A percentile compares a stretch with the other conserved stretches of the same genome.
These are phyloP conservation scores for Stramonita haemastoma DNA, from an alignment of 2,888 invertebrate species.

Conservation along the genomic window DNA sequence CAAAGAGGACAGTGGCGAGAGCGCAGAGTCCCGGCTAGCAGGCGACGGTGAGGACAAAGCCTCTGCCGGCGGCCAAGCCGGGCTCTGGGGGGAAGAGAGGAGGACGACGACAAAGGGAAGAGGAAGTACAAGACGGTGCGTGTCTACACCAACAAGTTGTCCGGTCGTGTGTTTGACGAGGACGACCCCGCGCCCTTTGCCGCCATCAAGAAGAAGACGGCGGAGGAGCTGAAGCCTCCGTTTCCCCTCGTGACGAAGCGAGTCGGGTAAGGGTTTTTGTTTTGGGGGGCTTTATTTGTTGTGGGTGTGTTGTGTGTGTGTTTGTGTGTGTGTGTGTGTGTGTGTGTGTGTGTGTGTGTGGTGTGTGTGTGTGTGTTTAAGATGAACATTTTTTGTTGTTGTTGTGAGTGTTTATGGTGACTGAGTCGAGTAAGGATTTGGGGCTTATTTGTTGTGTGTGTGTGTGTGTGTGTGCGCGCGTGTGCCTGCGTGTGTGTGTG, in stretches of 20 bases:
- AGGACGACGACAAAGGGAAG: constrained; percentile 46
- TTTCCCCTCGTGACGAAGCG: constrained; percentile 40
- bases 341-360: not conserved
- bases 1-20: constrained; percentile 35
- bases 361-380: not conserved
- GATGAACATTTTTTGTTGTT: too few species aligned
- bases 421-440: too few species aligned
- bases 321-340: not conserved
- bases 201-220: constrained; percentile 46
- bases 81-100: constrained; percentile 33
- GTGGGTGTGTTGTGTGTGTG: constrained; percentile 18
- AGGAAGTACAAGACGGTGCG: constrained; percentile 91
- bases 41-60: constrained; percentile 40
- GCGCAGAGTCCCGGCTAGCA: constrained; percentile 38
- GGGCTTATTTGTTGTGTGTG: too few species aligned
- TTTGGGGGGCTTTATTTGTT: not conserved
- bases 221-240: constrained; percentile 30
- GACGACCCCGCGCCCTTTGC: constrained; percentile 44
- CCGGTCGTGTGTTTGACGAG: constrained; percentile 82
- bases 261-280: constrained; percentile 20
- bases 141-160: constrained; percentile 93
- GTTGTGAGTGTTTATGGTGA: too few species aligned
- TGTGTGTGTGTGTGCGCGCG: too few species aligned
- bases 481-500: too few species aligned
- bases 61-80: not conserved